Base-by-base conservation (phyloP, 2,113 vertebrate species). In the Rhea pennata region DNA sequence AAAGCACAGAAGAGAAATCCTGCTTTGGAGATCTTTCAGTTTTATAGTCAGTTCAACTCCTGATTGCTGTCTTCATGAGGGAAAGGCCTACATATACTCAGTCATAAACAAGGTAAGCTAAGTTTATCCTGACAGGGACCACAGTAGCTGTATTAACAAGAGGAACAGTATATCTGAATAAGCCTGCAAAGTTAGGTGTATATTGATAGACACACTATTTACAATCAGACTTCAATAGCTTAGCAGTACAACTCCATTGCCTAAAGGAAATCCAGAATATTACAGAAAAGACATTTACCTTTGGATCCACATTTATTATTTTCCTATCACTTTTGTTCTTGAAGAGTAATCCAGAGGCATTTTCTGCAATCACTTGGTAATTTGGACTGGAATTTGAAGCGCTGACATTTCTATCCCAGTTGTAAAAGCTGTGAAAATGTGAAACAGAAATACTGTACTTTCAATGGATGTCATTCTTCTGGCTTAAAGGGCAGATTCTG, bases 281-380 rank as follows among this genome's bases (percentile, higher is more conserved):
- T n/a, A 31, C 3, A 67, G n/a, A 50, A 44, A 67, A 72, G 24
- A 64, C 56, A 48, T 85, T 84, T 98, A 99, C 98, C 98, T 97
- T 96, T 48, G 98, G 98, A 93, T 99, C 98, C 78, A 99, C 98
- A 20, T 98, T 98, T 86, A 99, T 97, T 79, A 98, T 97, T 98
- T 99, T 99, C 78, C 97, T 96, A 92, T 99, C 98, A 61, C 79
- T 98, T 96, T 98, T 99, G 97, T 98, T 99, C 97, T 97, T 98
- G 93, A 99, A 99, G 94, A 99, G 98, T 75, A 99, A 97, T 59
- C 98, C 98, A 27, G 95, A 96, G 21, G 97, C 96, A 83, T 98
- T 97, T 62, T 99, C 98, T 23, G 98, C 96, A 95, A 99, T 98
- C 97, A 98, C 98, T 92, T 98, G 96, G 80, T 98, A 99, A 98